These are phyloP conservation scores for Lynx canadensis DNA, from an alignment of 2,113 vertebrate genomes.

Conservation along the genomic window DNA sequence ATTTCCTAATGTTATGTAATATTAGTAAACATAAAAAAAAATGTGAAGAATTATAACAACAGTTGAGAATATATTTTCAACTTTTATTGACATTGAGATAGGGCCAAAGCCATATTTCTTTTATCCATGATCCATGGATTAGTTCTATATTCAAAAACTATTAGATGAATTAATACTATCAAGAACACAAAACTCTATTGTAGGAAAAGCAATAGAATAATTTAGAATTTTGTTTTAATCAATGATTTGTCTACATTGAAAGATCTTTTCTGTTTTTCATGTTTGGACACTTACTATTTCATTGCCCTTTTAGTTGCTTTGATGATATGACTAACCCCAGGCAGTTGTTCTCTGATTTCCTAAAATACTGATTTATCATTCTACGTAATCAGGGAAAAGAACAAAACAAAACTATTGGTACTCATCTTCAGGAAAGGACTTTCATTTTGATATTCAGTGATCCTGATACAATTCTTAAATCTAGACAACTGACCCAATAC, in stretches of 20 bases:
- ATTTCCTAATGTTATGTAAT: not conserved
- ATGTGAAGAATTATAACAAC: not conserved
- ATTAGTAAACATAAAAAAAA: not conserved
- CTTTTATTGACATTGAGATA: not conserved
- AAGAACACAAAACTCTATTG: conserved; percentile 24
- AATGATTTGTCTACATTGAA: not conserved
- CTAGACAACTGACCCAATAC: not conserved
- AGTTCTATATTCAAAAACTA: not conserved
- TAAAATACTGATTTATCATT: conserved; percentile 31
- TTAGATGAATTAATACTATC: not conserved
- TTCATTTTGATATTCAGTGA: not conserved
- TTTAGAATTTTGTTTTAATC: conserved; percentile 26
- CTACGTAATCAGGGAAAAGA: not conserved
- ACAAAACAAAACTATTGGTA: conserved; percentile 5
- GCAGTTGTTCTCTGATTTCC: not conserved
- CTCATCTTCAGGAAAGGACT: not conserved
- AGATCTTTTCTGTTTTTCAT: conserved; percentile 23
- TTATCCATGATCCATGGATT: not conserved
- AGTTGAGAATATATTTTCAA: conserved; percentile 9
- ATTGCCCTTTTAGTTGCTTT: not conserved
- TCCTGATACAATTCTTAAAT: conserved; percentile 2
- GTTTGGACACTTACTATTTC: not conserved
- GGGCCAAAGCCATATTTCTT: not conserved
- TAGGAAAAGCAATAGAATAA: not conserved
- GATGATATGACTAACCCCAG: not conserved